A percentile compares a stretch with the other conserved stretches of the same genome.
Evolutionary conservation across 2,888 invertebrate species (phyloP).

Genomic region (Dromius quadrimaculatus): DNA sequence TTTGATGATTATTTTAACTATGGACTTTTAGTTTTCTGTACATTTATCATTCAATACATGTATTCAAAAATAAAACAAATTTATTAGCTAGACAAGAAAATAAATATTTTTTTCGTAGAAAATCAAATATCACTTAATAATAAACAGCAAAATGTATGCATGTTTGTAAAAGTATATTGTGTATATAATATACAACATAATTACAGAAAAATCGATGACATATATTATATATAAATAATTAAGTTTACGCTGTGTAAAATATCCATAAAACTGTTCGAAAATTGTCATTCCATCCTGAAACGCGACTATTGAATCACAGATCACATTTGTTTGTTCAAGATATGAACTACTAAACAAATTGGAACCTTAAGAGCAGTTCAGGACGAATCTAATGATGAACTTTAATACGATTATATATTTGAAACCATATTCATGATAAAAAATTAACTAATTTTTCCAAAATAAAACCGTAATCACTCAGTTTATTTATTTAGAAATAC

Average conservation of each 20-base stretch:
- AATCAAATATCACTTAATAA: slow-evolving; percentile 42
- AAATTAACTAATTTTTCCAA: too few species aligned
- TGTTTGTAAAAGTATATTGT: slow-evolving; percentile 39
- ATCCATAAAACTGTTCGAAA: slow-evolving; percentile 18
- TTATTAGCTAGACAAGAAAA: slow-evolving; percentile 5
- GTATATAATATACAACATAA: slow-evolving; percentile 44
- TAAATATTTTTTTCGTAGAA: slow-evolving; percentile 25
- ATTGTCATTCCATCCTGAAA: slow-evolving; percentile 29
- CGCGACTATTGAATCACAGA: slow-evolving; percentile 42
- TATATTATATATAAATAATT: slow-evolving; percentile 45
- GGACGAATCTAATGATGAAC: slow-evolving; percentile 22
- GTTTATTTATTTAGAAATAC: too few species aligned
- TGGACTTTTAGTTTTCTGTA: slow-evolving; percentile 33
- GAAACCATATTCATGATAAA: too few species aligned
- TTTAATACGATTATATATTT: too few species aligned
- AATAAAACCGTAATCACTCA: too few species aligned
- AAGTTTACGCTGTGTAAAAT: slow-evolving; percentile 47
- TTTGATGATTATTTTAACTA: slow-evolving; percentile 28
- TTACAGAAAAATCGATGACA: slow-evolving; percentile 45
- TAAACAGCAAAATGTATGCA: slow-evolving; percentile 39
- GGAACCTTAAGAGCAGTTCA: slow-evolving; percentile 17
- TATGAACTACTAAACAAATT: slow-evolving; percentile 19
- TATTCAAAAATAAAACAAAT: slow-evolving; percentile 7
- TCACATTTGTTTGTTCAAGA: slow-evolving; percentile 28
- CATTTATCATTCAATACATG: slow-evolving; percentile 27